phyloP scores from a whole-genome alignment of 2,797 vertebrate genomes.

The Alcedo quadribrachys region DNA sequence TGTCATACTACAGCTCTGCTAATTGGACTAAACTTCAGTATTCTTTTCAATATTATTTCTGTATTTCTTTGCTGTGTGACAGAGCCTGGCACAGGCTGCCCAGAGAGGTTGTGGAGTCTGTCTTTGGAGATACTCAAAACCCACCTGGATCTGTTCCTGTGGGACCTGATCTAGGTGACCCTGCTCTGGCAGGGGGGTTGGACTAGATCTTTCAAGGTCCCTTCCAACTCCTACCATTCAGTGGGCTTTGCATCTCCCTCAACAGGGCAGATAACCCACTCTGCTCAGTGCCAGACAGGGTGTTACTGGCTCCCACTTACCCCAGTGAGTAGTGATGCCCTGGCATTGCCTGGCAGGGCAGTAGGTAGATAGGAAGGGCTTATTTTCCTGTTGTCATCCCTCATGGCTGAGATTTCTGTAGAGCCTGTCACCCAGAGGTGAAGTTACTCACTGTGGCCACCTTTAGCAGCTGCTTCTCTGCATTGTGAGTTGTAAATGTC shows the following conservation, averaged over 20 bases:
- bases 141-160: too few species aligned
- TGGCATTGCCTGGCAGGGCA: not conserved
- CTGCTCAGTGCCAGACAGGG: not conserved
- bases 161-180: too few species aligned
- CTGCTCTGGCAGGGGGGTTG: too few species aligned
- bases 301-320: not conserved
- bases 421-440: constrained; percentile 6
- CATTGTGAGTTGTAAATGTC: constrained; percentile 57
- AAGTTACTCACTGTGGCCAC: not conserved
- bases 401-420: not conserved
- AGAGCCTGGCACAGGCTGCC: too few species aligned
- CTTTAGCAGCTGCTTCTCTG: constrained; percentile 58
- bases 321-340: not conserved
- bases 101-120: too few species aligned
- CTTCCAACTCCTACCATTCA: too few species aligned
- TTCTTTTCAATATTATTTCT: not conserved
- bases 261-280: not conserved
- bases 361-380: not conserved
- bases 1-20: not conserved
- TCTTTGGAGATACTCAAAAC: too few species aligned
- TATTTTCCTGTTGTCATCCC: not conserved
- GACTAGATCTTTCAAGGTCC: too few species aligned
- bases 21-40: not conserved
- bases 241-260: not conserved
- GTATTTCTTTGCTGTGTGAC: too few species aligned